phyloP scores from a whole-genome alignment of 2,888 invertebrate species.

The Drosophila falleni region DNA sequence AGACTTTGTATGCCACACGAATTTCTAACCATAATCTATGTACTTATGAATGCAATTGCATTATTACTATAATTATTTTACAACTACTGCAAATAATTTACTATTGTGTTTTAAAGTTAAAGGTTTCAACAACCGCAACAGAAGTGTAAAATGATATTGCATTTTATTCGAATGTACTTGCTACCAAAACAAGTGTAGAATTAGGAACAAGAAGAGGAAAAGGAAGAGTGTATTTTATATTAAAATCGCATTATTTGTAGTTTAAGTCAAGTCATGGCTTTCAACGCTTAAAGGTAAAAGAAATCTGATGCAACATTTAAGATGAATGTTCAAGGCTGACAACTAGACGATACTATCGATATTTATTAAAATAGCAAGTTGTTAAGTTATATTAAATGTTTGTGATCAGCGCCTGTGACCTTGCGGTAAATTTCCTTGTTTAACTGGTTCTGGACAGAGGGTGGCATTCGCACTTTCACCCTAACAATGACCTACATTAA shows the following conservation, averaged over 20 bases:
- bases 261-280: slow-evolving; percentile 56
- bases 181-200: not conserved
- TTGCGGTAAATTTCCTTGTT: slow-evolving; percentile 56
- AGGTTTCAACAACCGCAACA: slow-evolving; percentile 38
- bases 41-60: slow-evolving; percentile 9
- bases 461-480: slow-evolving; percentile 66
- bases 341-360: slow-evolving; percentile 3
- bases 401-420: slow-evolving; percentile 32
- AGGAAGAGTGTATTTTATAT: slow-evolving; percentile 21
- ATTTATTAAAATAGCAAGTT: not conserved
- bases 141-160: slow-evolving; percentile 57
- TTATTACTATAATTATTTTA: slow-evolving; percentile 12
- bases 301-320: slow-evolving; percentile 40
- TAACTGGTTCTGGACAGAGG: slow-evolving; percentile 7
- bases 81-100: slow-evolving; percentile 30
- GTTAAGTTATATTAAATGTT: slow-evolving; percentile 16
- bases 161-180: slow-evolving; percentile 36
- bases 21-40: slow-evolving; percentile 2
- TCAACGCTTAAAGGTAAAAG: slow-evolving; percentile 33
- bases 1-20: not conserved
- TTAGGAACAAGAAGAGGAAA: slow-evolving; percentile 13
- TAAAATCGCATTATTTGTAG: slow-evolving; percentile 56
- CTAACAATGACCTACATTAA: slow-evolving; percentile 67
- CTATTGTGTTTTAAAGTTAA: slow-evolving; percentile 51
- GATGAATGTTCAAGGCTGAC: slow-evolving; percentile 31